A percentile compares a stretch with the other conserved stretches of the same genome.
phyloP scores from a whole-genome alignment of 2,113 vertebrate genomes.

The Canis aureus region DNA sequence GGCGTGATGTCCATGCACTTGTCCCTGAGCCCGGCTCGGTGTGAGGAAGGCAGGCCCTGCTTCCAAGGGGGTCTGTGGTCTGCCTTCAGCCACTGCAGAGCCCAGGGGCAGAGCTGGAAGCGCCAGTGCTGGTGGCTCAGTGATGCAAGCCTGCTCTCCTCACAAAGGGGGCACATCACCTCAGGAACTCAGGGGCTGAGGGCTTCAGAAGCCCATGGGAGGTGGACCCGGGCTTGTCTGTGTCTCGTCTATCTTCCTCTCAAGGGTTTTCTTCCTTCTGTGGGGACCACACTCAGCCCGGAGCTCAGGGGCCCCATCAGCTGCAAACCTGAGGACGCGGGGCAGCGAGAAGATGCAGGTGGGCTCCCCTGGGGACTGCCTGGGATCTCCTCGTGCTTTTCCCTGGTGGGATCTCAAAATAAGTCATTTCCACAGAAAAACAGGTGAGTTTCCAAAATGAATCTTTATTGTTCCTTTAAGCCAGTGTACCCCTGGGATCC shows the following conservation, averaged over 20 bases:
- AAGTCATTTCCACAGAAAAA: background rate
- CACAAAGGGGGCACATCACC: background rate
- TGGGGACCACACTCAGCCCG: background rate
- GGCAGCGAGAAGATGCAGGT: fast-evolving
- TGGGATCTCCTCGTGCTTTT: background rate
- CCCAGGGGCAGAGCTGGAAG: background rate
- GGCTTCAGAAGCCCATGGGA: background rate
- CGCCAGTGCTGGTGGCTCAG: background rate
- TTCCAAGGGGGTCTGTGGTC: background rate
- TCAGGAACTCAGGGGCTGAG: background rate
- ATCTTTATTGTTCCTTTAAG: background rate
- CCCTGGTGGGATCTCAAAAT: background rate
- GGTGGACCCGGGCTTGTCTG: fast-evolving
- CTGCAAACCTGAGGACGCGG: fast-evolving
- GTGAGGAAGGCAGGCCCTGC: background rate
- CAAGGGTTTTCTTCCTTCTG: fast-evolving
- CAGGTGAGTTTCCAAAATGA: background rate
- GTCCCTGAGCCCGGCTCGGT: background rate
- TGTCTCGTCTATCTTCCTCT: fast-evolving
- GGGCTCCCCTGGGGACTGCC: background rate
- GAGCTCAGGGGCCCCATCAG: fast-evolving
- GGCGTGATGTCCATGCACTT: fast-evolving
- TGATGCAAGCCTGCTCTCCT: background rate
- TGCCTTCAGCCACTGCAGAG: fast-evolving
- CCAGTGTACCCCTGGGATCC: no score